Percentiles rank a stretch among this genome's conserved stretches.
These are phyloP conservation scores for Lepisosteus osseus DNA, from an alignment of 2,113 vertebrate species.

Conservation along the genomic window DNA sequence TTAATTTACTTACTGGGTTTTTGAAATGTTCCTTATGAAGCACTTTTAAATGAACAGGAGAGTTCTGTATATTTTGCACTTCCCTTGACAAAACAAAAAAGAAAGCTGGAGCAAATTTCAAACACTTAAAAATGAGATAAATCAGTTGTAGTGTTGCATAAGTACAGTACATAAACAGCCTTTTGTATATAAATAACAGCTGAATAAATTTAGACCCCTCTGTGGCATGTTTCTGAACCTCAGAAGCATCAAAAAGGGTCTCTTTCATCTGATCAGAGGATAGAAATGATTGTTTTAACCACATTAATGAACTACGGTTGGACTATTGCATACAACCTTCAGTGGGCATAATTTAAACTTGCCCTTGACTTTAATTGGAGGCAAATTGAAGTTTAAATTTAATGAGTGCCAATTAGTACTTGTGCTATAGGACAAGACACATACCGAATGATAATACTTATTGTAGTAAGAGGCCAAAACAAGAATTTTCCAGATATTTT, in stretches of 20 bases:
- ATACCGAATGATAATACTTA: background rate
- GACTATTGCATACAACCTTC: constrained; percentile 17
- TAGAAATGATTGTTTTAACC: background rate
- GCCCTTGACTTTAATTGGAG: constrained; percentile 55
- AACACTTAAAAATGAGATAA: too few relatives aligned
- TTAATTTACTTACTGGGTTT: too few relatives aligned
- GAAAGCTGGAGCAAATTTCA: too few relatives aligned
- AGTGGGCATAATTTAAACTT: constrained; percentile 36
- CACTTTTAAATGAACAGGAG: too few relatives aligned
- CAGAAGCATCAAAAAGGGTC: background rate
- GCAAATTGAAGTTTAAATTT: constrained; percentile 41
- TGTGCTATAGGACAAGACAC: constrained; percentile 24
- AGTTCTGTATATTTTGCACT: too few relatives aligned
- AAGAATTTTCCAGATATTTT: too few relatives aligned
- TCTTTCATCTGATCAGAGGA: background rate
- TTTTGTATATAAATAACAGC: too few relatives aligned
- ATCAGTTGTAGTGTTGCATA: too few relatives aligned
- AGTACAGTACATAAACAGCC: too few relatives aligned
- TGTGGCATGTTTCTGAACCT: background rate
- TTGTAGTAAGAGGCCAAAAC: background rate
- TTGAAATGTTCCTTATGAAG: too few relatives aligned
- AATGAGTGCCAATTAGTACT: constrained; percentile 55
- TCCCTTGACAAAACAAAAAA: too few relatives aligned
- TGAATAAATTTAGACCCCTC: too few relatives aligned
- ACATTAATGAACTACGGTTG: background rate